These are phyloP conservation scores for Cirrhinus molitorella DNA, from an alignment of 2,797 vertebrate species.

Conservation along the genomic window DNA sequence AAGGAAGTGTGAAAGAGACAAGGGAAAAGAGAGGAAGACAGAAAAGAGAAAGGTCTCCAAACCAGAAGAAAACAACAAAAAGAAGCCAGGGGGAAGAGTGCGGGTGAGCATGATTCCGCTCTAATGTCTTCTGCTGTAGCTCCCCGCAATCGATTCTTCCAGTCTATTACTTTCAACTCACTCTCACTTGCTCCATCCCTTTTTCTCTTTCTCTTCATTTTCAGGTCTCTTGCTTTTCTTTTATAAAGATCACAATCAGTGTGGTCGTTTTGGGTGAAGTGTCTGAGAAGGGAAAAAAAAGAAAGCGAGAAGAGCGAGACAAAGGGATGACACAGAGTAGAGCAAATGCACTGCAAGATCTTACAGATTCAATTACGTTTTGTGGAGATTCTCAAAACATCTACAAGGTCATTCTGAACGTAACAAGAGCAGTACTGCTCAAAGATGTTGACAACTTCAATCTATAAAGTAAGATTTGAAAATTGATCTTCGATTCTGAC, in stretches of 20 bases:
- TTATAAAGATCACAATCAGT: constrained; percentile 72
- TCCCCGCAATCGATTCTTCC: constrained; percentile 72
- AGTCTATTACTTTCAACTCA: constrained; percentile 70
- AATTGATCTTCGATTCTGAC: not conserved
- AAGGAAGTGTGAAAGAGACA: constrained; percentile 10
- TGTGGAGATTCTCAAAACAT: not conserved
- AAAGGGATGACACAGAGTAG: not conserved
- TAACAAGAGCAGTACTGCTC: not conserved
- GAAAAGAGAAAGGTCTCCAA: constrained; percentile 32
- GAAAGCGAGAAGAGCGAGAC: not conserved
- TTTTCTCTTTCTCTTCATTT: constrained; percentile 52
- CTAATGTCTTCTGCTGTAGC: constrained; percentile 52
- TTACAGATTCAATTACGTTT: constrained; percentile 10
- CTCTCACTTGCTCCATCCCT: constrained; percentile 50
- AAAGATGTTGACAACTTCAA: not conserved
- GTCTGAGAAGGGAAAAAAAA: constrained; percentile 58
- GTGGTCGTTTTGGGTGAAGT: constrained; percentile 71
- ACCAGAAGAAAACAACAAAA: constrained; percentile 35
- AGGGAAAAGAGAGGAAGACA: constrained; percentile 11
- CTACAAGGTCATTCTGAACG: not conserved
- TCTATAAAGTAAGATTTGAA: not conserved
- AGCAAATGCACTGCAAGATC: not conserved
- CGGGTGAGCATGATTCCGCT: constrained; percentile 55
- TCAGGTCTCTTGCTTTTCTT: constrained; percentile 67
- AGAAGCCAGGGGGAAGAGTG: constrained; percentile 35